Base-by-base conservation (phyloP, 2,797 vertebrate genomes). In the Falco cherrug region DNA sequence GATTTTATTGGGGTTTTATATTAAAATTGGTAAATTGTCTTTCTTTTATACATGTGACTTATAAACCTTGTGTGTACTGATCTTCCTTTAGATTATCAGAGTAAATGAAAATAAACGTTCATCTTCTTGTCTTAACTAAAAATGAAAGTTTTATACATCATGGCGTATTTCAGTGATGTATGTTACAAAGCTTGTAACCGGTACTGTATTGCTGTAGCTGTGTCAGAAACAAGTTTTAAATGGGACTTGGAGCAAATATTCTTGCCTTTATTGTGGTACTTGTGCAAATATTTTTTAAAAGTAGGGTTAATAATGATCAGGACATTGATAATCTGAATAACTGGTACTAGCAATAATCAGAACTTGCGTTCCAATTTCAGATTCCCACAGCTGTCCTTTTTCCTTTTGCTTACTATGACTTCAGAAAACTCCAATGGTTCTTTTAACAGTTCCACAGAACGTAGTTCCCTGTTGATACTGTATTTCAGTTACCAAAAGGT, bases 71-170 rank as follows among this genome's bases (percentile, higher is more conserved):
- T 78, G n/a, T 70, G 20, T 91, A 43, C 16, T 54, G 10, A 84
- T 81, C 81, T 89, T 96, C 39, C 80, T 93, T 79, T 84, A 48
- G 35, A 78, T 94, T 92, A 33, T 76, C 79, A 87, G 87, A 64
- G 50, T 17, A 75, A 92, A 61, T 74, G 33, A 73, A 97, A 93
- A 48, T 68, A 71, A 89, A 45, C 48, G 10, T 78, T 92, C 16
- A 48, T 33, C 76, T 81, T 92, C 64, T 70, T 94, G 54, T 53
- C 59, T 45, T 94, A 89, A 89, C 25, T 93, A 91, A 92, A 95
- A 87, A 75, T 91, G 19, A 95, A 91, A 67, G 15, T 87, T 86
- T 41, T 47, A 16, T 75, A 7, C 87, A 43, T 80, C 11, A 37
- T 64, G 29, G 12, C 54, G 95, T 85, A 70, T 89, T 95, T 84